A percentile compares a stretch with the other conserved stretches of the same genome.
These are phyloP conservation scores for Diplolepis rosae DNA, from an alignment of 2,888 invertebrate genomes.

Conservation along the genomic window DNA sequence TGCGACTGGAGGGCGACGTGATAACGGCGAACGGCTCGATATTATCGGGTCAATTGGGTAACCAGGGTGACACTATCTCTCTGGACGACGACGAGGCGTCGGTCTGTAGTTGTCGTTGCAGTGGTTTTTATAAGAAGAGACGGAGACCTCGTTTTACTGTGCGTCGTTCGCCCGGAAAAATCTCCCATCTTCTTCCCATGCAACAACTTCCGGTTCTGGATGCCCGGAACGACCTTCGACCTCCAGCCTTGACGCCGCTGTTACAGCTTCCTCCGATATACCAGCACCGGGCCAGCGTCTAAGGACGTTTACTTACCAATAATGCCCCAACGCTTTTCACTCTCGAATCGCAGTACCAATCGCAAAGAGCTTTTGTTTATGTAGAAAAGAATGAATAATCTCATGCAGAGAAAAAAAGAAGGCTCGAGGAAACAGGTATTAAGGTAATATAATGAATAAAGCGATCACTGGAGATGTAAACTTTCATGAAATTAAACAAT, in stretches of 20 bases:
- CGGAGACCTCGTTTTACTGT: conserved; percentile 75
- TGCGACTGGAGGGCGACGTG: conserved; percentile 96
- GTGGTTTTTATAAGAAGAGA: conserved; percentile 70
- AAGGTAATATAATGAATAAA: not conserved
- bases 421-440: not conserved
- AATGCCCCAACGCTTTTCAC: too few species aligned
- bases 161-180: conserved; percentile 75
- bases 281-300: conserved; percentile 73
- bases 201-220: conserved; percentile 68
- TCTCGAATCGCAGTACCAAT: too few species aligned
- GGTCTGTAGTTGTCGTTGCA: conserved; percentile 75
- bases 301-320: conserved; percentile 52
- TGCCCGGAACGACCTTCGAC: conserved; percentile 59
- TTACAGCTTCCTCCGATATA: conserved; percentile 68
- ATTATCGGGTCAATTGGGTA: conserved; percentile 80
- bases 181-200: conserved; percentile 75
- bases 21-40: conserved; percentile 96
- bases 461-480: conserved; percentile 4
- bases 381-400: too few species aligned
- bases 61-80: conserved; percentile 72
- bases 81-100: conserved; percentile 72
- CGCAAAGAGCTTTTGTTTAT: conserved; percentile 61
- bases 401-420: conserved; percentile 18
- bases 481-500: not conserved
- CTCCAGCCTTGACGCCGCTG: conserved; percentile 66